Conservation (phyloP, 2,797 vertebrate species). For the Threskiornis aethiopicus region DNA sequence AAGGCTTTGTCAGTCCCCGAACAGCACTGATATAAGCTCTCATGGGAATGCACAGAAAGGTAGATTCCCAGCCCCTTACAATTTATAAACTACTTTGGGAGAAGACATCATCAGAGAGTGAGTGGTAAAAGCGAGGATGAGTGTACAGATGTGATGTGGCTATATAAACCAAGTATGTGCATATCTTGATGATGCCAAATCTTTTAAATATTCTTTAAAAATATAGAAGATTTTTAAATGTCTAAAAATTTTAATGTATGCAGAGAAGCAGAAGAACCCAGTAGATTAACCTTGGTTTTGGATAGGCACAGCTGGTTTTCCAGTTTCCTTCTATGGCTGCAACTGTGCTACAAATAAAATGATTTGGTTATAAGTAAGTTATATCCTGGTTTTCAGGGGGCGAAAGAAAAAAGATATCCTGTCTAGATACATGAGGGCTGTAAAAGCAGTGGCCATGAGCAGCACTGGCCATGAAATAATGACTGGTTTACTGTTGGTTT, state of each 20-base stretch:
- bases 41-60: neutral
- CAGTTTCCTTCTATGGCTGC: neutral
- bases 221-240: neutral
- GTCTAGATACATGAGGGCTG: neutral
- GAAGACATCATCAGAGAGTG: neutral
- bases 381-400: neutral
- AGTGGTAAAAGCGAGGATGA: neutral
- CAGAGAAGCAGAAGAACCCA: neutral
- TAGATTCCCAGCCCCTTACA: neutral
- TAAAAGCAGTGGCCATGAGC: neutral
- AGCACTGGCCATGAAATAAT: neutral
- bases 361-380: neutral
- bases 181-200: neutral
- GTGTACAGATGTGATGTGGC: neutral
- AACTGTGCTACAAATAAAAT: neutral
- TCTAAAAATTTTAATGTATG: neutral
- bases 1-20: neutral
- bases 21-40: neutral
- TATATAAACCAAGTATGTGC: neutral
- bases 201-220: neutral
- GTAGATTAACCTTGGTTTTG: neutral
- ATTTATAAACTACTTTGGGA: neutral
- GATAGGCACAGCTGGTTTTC: neutral
- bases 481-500: neutral
- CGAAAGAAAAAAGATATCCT: neutral